A percentile compares a stretch with the other conserved stretches of the same genome.
These are phyloP conservation scores for Oenanthe melanoleuca DNA, from an alignment of 2,113 vertebrate genomes.

Conservation along the genomic window DNA sequence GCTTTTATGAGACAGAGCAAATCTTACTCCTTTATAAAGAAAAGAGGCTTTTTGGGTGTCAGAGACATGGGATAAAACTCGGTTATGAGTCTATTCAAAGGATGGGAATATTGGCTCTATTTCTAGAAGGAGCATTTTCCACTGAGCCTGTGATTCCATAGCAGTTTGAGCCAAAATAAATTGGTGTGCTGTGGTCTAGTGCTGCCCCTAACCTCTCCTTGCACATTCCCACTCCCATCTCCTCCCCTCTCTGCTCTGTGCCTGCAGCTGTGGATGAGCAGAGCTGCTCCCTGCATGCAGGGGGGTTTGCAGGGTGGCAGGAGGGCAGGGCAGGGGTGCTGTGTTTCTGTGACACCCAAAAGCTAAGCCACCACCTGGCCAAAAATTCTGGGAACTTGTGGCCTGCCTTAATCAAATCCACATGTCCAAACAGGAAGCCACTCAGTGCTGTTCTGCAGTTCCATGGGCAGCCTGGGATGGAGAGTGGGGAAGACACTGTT, in stretches of 20 bases:
- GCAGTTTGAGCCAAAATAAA: slow-evolving; percentile 31
- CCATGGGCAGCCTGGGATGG: neutral
- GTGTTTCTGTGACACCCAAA: neutral
- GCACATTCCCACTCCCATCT: neutral
- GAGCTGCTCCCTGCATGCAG: neutral
- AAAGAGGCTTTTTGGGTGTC: neutral
- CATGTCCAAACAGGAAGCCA: neutral
- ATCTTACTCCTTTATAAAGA: neutral
- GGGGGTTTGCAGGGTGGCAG: neutral
- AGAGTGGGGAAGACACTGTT: neutral
- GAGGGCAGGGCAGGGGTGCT: neutral
- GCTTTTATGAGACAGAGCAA: neutral
- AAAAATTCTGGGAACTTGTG: slow-evolving; percentile 22
- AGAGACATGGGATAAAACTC: neutral
- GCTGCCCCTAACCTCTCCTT: neutral
- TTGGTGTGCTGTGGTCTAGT: neutral
- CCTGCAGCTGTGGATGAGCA: neutral
- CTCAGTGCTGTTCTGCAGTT: neutral
- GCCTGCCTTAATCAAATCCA: slow-evolving; percentile 15
- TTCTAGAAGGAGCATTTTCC: slow-evolving; percentile 31
- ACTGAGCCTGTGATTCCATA: slow-evolving; percentile 15
- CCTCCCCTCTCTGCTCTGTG: neutral
- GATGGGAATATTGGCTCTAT: neutral
- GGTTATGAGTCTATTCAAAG: neutral
- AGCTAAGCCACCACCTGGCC: neutral